Percentiles rank a stretch among this genome's conserved stretches.
These are phyloP conservation scores for Patiria pectinifera DNA, from an alignment of 53 echinoderm and acorn worm genomes.

Conservation along the genomic window DNA sequence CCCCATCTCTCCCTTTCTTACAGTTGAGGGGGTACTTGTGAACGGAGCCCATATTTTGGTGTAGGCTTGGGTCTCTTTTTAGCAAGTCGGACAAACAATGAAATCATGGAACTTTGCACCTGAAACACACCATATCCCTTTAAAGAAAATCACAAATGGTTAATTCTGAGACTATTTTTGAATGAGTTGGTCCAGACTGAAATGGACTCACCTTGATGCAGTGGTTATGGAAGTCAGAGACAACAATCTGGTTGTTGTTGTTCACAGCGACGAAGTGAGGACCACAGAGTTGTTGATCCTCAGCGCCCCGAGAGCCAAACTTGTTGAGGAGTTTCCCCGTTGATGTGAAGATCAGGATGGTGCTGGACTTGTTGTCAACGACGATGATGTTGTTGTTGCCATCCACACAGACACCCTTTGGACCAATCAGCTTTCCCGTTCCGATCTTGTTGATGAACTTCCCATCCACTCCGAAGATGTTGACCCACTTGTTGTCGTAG, in stretches of 20 bases:
- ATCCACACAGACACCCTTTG: constrained; percentile 96
- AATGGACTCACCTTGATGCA: constrained; percentile 85
- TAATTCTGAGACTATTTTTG: no score
- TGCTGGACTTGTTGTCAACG: constrained; percentile 94
- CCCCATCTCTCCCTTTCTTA: no score
- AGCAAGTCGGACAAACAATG: no score
- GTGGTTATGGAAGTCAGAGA: constrained; percentile 99
- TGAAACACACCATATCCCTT: no score
- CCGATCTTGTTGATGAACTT: constrained; percentile 94
- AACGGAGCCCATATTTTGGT: no score
- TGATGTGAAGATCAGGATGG: constrained; percentile 89
- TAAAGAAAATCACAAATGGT: neutral
- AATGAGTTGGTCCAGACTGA: neutral
- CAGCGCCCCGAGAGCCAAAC: constrained; percentile 92
- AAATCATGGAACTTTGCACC: no score
- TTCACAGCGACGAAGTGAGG: constrained; percentile 96
- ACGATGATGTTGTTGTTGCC: constrained; percentile 96
- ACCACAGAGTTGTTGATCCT: constrained; percentile 96
- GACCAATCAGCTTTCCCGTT: constrained; percentile 93
- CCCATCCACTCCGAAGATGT: constrained; percentile 88
- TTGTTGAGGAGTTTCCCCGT: constrained; percentile 94
- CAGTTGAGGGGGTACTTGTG: no score
- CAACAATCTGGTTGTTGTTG: constrained; percentile 85
- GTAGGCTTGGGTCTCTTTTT: no score
- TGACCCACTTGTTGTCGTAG: constrained; percentile 98